Conservation (phyloP, 2,113 vertebrate species). For the Pristiophorus japonicus region DNA sequence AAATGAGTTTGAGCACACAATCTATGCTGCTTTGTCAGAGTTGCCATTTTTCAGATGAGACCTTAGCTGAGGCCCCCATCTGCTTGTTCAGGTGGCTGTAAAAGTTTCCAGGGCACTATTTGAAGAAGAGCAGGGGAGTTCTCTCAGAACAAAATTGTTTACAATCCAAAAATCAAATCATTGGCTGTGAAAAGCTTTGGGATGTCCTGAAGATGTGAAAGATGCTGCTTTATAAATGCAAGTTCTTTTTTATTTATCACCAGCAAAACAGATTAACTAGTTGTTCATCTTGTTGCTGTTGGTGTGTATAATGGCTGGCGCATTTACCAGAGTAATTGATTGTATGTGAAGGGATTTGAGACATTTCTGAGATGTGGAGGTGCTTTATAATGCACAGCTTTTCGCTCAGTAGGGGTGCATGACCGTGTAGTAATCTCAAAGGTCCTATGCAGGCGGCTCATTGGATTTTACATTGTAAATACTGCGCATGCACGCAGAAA, state of each 20-base stretch:
- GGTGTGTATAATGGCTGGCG: background rate
- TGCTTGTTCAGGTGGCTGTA: background rate
- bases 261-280: background rate
- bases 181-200: background rate
- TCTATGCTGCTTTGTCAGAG: background rate
- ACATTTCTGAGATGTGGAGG: background rate
- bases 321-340: background rate
- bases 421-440: no score
- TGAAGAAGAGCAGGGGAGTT: background rate
- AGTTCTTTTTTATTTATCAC: background rate
- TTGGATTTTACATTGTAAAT: no score
- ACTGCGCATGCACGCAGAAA: no score
- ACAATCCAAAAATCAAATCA: background rate
- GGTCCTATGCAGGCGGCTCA: no score
- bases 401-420: background rate
- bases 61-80: background rate
- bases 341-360: background rate
- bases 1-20: background rate
- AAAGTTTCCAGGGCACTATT: background rate
- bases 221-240: background rate
- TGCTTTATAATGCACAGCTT: background rate
- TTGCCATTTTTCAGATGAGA: background rate
- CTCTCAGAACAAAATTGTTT: background rate
- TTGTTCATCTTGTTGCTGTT: background rate
- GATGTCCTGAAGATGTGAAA: background rate